Evolutionary conservation across 2,797 vertebrate genomes (phyloP), one percentile per base, ranked within the genome.

Genomic region (Distichodus sexfasciatus): DNA sequence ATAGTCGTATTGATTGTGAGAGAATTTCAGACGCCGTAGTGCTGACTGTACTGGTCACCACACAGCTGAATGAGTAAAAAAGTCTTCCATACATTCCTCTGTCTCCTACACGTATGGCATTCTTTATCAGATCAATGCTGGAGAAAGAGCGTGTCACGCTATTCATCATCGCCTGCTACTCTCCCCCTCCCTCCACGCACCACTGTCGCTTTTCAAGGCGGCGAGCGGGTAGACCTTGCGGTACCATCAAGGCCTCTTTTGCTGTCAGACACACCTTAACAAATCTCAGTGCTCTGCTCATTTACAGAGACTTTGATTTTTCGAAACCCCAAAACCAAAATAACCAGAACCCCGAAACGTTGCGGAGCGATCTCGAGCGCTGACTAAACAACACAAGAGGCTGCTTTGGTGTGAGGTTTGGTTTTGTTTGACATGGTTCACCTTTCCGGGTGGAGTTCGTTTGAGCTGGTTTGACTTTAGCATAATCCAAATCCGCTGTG

Each of bases 401-500:
- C 55, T 40, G 54, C 38, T 75, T 68, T 33, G 26, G 47, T 57
- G 6, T 33, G 51, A 65, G 33, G 24, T 57, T 66, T 68, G 36
- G 21, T 23, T 47, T 41, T 41, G 38, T 70, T 48, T 65, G 59
- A 58, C n/a, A 50, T 41, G 31, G 60, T 38, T 54, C 12, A 12
- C 73, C 80, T 79, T 78, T 59, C 72, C 38, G 19, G 29, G 58
- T n/a, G n/a, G 77, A 78, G 71, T 82, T 78, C 82, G 66, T 76
- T 15, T 81, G 29, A 51, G 60, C 33, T 84, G 74, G 77, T 81
- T 77, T 77, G 84, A 82, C 85, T 87, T 83, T 80, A 81, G 80
- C 78, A 75, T 84, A 86, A 88, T 89, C 89, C 87, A 89, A 88
- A 71, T 87, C 83, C 63, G 82, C 83, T 78, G 87, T 87, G 85